Conservation (phyloP, 2,888 invertebrate genomes). For the Horisme vitalbata region DNA sequence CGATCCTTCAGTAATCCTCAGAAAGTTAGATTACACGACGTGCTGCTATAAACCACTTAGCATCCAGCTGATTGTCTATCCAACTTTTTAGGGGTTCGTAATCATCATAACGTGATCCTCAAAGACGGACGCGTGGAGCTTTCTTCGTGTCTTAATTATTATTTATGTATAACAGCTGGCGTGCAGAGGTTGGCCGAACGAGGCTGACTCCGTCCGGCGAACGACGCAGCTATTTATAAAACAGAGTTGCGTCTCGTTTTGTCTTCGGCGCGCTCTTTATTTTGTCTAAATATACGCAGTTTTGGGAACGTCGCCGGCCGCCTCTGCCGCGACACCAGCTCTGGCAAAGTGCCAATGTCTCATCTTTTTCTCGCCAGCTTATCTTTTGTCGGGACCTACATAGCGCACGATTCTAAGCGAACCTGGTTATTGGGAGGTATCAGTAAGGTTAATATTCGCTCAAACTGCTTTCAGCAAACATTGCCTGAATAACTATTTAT, state of each 20-base stretch:
- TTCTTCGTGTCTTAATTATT: constrained; percentile 80
- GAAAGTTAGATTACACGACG: constrained; percentile 46
- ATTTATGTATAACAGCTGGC: constrained; percentile 82
- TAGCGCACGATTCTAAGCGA: constrained; percentile 15
- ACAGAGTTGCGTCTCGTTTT: constrained; percentile 82
- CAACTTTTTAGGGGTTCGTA: constrained; percentile 26
- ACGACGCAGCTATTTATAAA: constrained; percentile 81
- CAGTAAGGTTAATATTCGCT: too few species aligned
- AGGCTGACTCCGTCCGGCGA: constrained; percentile 76
- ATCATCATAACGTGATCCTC: constrained; percentile 35
- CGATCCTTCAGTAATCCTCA: constrained; percentile 62
- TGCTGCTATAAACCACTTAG: constrained; percentile 39
- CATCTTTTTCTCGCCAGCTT: constrained; percentile 66
- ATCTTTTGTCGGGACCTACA: constrained; percentile 61
- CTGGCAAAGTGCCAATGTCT: constrained; percentile 70
- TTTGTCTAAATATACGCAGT: constrained; percentile 83
- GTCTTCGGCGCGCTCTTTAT: constrained; percentile 82
- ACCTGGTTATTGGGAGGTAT: constrained; percentile 15
- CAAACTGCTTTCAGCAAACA: not conserved
- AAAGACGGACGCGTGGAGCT: constrained; percentile 56
- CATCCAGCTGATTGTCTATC: constrained; percentile 19
- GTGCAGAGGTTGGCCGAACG: constrained; percentile 73
- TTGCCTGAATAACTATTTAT: not conserved
- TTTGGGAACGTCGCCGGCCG: constrained; percentile 80
- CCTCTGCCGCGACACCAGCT: constrained; percentile 70